These are phyloP conservation scores for Capreolus pygargus DNA, from an alignment of 2,113 vertebrate genomes.

Conservation along the genomic window DNA sequence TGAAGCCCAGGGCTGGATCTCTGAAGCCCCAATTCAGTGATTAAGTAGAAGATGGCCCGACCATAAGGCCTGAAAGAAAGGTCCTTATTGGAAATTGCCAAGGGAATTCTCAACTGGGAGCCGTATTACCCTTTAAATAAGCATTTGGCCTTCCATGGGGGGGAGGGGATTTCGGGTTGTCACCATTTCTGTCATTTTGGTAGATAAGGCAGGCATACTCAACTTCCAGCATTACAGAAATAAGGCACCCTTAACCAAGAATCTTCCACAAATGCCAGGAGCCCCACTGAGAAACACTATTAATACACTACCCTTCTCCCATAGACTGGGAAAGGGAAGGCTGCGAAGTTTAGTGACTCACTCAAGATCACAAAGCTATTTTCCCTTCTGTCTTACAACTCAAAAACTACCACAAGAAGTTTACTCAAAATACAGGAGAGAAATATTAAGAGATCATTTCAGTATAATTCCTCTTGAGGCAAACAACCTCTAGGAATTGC, in stretches of 20 bases:
- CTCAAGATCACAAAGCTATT: neutral
- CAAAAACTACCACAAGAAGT: neutral
- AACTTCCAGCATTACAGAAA: neutral
- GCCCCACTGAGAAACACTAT: neutral
- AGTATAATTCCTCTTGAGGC: neutral
- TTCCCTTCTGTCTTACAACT: neutral
- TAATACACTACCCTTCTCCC: neutral
- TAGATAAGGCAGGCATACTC: neutral
- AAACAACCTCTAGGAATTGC: neutral
- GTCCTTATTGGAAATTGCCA: neutral
- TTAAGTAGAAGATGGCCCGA: neutral
- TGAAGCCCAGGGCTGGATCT: neutral
- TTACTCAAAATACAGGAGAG: neutral
- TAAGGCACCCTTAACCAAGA: neutral
- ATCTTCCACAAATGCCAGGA: neutral
- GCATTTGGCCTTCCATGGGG: neutral
- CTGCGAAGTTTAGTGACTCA: neutral
- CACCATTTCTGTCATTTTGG: neutral
- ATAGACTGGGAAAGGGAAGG: neutral
- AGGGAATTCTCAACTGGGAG: neutral
- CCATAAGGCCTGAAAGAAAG: neutral
- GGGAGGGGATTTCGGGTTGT: neutral
- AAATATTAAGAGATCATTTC: neutral
- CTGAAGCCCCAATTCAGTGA: neutral
- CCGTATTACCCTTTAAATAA: neutral